Evolutionary conservation across 2,797 vertebrate species (phyloP).

Genomic region (Eptatretus atami): DNA sequence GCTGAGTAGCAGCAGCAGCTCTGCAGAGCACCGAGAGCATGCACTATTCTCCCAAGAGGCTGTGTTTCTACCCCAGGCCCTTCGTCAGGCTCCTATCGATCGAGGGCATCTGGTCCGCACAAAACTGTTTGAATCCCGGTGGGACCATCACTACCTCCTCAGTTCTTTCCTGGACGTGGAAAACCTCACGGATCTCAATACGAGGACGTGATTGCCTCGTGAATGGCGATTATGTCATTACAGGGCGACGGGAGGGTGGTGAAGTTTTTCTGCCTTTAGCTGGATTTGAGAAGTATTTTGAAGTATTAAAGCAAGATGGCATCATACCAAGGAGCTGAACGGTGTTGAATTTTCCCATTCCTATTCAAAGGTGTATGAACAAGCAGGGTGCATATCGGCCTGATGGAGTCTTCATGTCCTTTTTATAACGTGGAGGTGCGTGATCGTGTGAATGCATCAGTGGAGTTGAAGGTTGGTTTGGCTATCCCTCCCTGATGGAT

Average conservation of each 20-base stretch:
- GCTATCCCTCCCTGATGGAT: neutral
- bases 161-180: constrained; percentile 13
- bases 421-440: constrained; percentile 88
- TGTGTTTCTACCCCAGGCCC: constrained; percentile 9
- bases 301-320: constrained; percentile 71
- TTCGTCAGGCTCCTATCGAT: constrained; percentile 31
- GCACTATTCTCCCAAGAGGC: constrained; percentile 12
- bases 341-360: constrained; percentile 95
- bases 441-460: constrained; percentile 92
- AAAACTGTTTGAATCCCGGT: constrained; percentile 16
- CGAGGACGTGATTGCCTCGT: constrained; percentile 79
- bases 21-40: constrained; percentile 9
- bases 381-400: constrained; percentile 68
- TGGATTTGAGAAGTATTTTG: constrained; percentile 93
- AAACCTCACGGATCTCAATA: constrained; percentile 26
- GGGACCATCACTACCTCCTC: constrained; percentile 33
- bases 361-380: constrained; percentile 74
- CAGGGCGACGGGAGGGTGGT: constrained; percentile 38
- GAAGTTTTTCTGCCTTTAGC: constrained; percentile 64
- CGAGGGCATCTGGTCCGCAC: constrained; percentile 12
- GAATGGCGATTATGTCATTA: constrained; percentile 59
- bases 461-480: constrained; percentile 51
- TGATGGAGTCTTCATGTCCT: constrained; percentile 88
- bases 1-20: neutral
- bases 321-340: constrained; percentile 52